Evolutionary conservation across 2,888 invertebrate species (phyloP).

Genomic region (Drymonia ruficornis): DNA sequence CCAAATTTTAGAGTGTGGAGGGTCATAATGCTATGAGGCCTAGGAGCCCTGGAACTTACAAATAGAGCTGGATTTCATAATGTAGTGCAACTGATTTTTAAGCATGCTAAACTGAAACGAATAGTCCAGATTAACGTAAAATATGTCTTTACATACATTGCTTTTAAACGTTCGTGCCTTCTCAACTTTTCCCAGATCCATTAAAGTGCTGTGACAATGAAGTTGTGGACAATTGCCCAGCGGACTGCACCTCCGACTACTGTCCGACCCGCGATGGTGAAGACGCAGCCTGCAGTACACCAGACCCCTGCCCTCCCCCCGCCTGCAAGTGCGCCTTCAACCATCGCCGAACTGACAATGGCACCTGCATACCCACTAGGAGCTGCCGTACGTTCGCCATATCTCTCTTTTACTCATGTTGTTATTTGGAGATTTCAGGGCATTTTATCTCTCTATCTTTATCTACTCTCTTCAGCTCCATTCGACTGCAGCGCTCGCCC

Average conservation of each 20-base stretch:
- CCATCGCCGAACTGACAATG: constrained; percentile 45
- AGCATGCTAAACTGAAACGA: too few relatives aligned
- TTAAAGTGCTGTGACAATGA: constrained; percentile 42
- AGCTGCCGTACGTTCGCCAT: constrained; percentile 54
- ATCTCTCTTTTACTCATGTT: background rate
- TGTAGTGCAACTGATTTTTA: too few relatives aligned
- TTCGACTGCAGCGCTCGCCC: constrained; percentile 38
- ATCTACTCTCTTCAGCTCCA: constrained; percentile 46
- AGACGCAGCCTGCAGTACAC: constrained; percentile 29
- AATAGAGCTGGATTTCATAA: too few relatives aligned
- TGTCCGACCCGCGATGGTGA: constrained; percentile 46
- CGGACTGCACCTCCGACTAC: constrained; percentile 43
- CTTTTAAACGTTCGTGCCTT: too few relatives aligned
- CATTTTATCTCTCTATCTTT: background rate
- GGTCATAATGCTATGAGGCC: too few relatives aligned
- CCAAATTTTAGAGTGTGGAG: too few relatives aligned
- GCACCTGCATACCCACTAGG: constrained; percentile 48
- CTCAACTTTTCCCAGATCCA: constrained; percentile 13
- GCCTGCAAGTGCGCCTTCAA: constrained; percentile 56
- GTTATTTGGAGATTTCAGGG: background rate
- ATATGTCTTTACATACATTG: too few relatives aligned
- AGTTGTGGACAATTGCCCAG: constrained; percentile 43
- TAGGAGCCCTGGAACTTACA: too few relatives aligned
- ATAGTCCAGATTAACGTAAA: too few relatives aligned
- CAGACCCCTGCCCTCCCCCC: constrained; percentile 41